Evolutionary conservation across 2,113 vertebrate genomes (phyloP).

Genomic region (Cnemophilus loriae): DNA sequence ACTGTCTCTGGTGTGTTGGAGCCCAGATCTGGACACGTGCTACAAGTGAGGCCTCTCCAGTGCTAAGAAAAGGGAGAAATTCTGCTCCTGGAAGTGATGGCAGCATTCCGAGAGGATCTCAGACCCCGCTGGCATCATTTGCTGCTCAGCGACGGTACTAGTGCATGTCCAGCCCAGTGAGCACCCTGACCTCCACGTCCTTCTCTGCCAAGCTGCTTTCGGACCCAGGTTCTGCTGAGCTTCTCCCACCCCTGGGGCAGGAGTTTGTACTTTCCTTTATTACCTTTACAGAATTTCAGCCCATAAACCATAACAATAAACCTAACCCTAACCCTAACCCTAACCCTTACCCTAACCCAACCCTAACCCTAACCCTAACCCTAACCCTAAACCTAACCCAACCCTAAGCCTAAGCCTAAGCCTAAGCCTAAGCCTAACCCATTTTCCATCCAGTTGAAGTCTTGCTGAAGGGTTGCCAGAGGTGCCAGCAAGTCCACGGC

Average conservation of each 20-base stretch:
- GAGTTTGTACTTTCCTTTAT: background rate
- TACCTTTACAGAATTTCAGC: background rate
- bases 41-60: background rate
- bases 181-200: background rate
- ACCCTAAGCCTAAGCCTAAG: no score
- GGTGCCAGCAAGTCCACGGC: background rate
- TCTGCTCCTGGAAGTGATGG: background rate
- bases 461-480: background rate
- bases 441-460: background rate
- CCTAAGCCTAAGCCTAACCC: no score
- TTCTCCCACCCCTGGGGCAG: background rate
- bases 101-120: background rate
- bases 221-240: background rate
- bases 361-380: no score
- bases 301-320: no score
- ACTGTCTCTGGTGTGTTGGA: background rate
- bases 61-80: background rate
- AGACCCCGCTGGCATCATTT: accelerated
- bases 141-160: accelerated
- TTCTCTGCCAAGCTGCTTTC: background rate
- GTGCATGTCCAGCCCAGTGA: background rate
- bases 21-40: background rate
- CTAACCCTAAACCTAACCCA: no score
- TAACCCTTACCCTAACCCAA: no score
- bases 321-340: no score